Evolutionary conservation across 2,888 invertebrate species (phyloP).

Genomic region (Ornithoptera alexandrae): DNA sequence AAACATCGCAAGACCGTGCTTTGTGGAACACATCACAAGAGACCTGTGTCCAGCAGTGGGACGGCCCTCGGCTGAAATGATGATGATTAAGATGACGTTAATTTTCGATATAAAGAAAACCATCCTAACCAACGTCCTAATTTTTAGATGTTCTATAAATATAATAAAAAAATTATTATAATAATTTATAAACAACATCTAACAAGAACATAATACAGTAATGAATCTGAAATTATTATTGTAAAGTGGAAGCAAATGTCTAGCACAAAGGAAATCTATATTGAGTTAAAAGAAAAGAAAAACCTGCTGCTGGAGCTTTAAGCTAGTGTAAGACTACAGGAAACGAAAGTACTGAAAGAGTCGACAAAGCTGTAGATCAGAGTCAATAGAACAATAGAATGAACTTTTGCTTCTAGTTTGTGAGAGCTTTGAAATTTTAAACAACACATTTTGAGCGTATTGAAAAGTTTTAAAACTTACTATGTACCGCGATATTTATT

Average conservation of each 20-base stretch:
- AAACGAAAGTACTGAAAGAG: background rate
- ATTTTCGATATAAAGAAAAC: too few relatives aligned
- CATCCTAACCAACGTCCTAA: too few relatives aligned
- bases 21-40: too few relatives aligned
- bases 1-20: too few relatives aligned
- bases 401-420: slow-evolving; percentile 21
- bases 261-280: background rate
- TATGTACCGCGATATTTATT: background rate
- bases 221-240: background rate
- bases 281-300: slow-evolving; percentile 1
- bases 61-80: too few relatives aligned
- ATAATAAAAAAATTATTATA: background rate
- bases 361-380: slow-evolving; percentile 12
- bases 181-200: background rate
- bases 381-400: slow-evolving; percentile 23
- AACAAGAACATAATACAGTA: background rate
- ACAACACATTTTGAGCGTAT: slow-evolving; percentile 15
- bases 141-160: too few relatives aligned
- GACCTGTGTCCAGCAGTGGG: too few relatives aligned
- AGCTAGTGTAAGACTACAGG: background rate
- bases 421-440: slow-evolving; percentile 25
- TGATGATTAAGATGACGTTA: too few relatives aligned
- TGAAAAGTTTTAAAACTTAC: slow-evolving; percentile 9
- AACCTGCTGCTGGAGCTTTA: background rate
- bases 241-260: background rate